Evolutionary conservation across 2,888 invertebrate species (phyloP).

Genomic region (Palloptera scutellata): DNA sequence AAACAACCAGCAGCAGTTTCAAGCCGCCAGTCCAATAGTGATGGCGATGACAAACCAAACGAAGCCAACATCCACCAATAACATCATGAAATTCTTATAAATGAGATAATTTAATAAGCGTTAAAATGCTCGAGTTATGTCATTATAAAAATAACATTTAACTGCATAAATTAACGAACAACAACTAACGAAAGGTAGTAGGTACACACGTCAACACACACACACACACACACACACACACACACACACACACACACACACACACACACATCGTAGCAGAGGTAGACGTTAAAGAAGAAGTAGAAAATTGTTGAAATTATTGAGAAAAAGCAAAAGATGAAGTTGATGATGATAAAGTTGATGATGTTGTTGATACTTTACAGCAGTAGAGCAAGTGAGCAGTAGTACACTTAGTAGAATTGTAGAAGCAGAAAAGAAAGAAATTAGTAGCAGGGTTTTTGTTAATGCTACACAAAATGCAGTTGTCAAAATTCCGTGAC

Average conservation of each 20-base stretch:
- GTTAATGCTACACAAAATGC: no score
- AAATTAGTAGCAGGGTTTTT: no score
- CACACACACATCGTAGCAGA: not conserved
- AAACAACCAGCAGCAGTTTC: no score
- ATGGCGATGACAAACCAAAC: no score
- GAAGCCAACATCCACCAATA: not conserved
- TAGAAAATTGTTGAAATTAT: not conserved
- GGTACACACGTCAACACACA: constrained; percentile 20
- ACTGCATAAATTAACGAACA: constrained; percentile 30
- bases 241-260: constrained; percentile 11
- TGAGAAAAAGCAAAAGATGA: not conserved
- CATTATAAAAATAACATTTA: constrained; percentile 61
- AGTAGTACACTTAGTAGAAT: no score
- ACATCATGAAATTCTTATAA: constrained; percentile 48
- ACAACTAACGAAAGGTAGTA: constrained; percentile 6
- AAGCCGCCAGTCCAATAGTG: no score
- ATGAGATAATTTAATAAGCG: constrained; percentile 64
- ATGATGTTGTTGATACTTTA: not conserved
- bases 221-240: constrained; percentile 21
- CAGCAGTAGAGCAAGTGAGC: no score
- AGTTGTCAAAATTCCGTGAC: no score
- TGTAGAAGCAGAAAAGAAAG: no score
- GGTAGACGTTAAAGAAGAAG: constrained; percentile 10
- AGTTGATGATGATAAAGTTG: constrained; percentile 7
- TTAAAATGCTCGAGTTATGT: constrained; percentile 64